Base-by-base conservation (phyloP, 2,888 invertebrate genomes). In the Pseudococcus longispinus region DNA sequence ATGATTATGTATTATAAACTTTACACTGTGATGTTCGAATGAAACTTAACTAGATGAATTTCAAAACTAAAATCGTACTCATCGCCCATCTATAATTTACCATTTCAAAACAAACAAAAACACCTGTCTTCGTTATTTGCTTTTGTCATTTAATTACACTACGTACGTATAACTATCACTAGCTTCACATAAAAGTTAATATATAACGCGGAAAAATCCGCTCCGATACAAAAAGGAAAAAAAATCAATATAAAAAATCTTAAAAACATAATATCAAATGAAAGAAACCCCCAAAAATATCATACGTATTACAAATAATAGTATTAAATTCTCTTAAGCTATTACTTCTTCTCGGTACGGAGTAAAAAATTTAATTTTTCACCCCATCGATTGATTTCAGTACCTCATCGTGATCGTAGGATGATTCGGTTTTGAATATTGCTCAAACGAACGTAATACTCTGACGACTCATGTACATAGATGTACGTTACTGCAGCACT, bases 101-200 rank as follows among this genome's bases (percentile, higher is more conserved):
- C 37, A 42, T 20, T 42, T 29, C 1, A 42, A 80, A 42, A 80
- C 77, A 80, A 80, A 80, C 42, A 80, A n/a, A 37, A 80, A 80
- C 77, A 80, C 18, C 77, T 80, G 77, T 23, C n/a, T 42, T 20
- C 9, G 20, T 42, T 80, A 80, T 80, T 80, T 80, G 42, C 77
- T 80, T 80, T 80, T 80, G 77, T 80, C 77, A 74, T 37, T 37
- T 6, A 70, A 42, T 80, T 80, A 42, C 42, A 80, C 42, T 74
- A 60, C 60, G 18, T 42, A 80, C 42, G 77, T 29, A 77, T 42
- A 80, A n/a, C 20, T 42, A 80, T 80, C 42, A 80, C 77, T 80
- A 80, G 77, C 11, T 42, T 80, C 18, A 37, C 77, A 42, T 8
- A 42, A 42, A 32, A 80, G 23, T 80, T 70, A 29, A 70, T n/a